These are phyloP conservation scores for Linnaemya tessellans DNA, from an alignment of 2,888 invertebrate species.

Conservation along the genomic window DNA sequence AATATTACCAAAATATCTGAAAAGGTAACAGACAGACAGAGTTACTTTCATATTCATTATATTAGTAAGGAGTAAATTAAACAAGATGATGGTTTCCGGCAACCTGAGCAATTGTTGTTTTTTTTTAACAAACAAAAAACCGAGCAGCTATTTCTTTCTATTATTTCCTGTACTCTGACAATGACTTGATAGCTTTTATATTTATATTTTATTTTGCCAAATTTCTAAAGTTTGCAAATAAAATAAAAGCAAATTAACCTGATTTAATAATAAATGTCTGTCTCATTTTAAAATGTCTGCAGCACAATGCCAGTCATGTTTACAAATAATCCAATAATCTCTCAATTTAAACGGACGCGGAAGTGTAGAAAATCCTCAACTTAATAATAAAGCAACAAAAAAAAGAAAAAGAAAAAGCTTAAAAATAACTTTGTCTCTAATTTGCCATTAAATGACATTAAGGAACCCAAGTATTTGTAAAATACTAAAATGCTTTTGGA, in stretches of 20 bases:
- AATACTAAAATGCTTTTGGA: conserved; percentile 43
- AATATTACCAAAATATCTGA: too few relatives aligned
- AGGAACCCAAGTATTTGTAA: conserved; percentile 51
- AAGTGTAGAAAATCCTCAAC: conserved; percentile 42
- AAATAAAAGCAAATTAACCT: conserved; percentile 50
- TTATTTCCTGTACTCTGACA: conserved; percentile 36
- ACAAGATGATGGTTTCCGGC: conserved; percentile 3
- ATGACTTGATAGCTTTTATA: not conserved
- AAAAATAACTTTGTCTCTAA: conserved; percentile 64
- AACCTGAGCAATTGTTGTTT: conserved; percentile 46
- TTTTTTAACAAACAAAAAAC: conserved; percentile 4
- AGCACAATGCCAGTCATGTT: conserved; percentile 25
- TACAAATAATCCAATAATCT: conserved; percentile 61
- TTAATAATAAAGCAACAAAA: conserved; percentile 3
- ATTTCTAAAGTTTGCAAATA: conserved; percentile 28
- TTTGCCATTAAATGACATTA: conserved; percentile 70
- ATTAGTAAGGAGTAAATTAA: conserved; percentile 9
- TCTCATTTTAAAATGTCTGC: conserved; percentile 32
- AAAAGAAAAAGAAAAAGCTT: conserved; percentile 20
- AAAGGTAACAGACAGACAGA: too few relatives aligned
- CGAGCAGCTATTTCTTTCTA: conserved; percentile 1
- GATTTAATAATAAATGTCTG: conserved; percentile 47
- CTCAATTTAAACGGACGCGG: conserved; percentile 36
- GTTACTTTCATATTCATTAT: too few relatives aligned
- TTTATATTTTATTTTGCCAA: not conserved